Evolutionary conservation across 1,140 invertebrate species (phyloP).

Genomic region (Coptotermes formosanus): DNA sequence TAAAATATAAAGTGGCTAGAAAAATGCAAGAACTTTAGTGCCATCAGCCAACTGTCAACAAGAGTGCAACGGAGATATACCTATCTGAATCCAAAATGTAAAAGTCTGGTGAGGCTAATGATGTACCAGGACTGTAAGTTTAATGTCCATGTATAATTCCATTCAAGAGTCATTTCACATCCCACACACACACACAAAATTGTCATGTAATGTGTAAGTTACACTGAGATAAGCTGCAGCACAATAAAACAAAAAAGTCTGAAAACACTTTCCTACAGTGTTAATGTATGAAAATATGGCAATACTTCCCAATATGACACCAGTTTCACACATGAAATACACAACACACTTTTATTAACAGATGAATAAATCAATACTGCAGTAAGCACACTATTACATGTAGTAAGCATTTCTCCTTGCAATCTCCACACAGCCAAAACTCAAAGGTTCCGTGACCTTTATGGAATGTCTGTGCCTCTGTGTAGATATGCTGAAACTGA

Average conservation of each 20-base stretch:
- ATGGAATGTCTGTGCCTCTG: neutral
- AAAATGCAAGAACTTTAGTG: too few species aligned
- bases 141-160: too few species aligned
- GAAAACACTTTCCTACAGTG: neutral
- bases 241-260: neutral
- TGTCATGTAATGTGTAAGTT: neutral
- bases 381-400: neutral
- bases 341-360: neutral
- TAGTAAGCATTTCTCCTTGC: neutral
- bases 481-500: neutral
- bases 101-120: too few species aligned
- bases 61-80: too few species aligned
- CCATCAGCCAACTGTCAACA: too few species aligned
- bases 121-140: too few species aligned
- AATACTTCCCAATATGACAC: neutral
- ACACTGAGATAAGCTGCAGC: neutral
- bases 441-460: neutral
- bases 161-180: too few species aligned
- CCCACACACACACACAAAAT: too few species aligned
- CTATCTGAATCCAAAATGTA: too few species aligned
- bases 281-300: neutral
- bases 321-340: neutral
- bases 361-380: neutral
- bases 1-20: neutral
- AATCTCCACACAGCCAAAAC: neutral